phyloP scores from a whole-genome alignment of 1,140 invertebrate genomes.

The Leucophenga varia region DNA sequence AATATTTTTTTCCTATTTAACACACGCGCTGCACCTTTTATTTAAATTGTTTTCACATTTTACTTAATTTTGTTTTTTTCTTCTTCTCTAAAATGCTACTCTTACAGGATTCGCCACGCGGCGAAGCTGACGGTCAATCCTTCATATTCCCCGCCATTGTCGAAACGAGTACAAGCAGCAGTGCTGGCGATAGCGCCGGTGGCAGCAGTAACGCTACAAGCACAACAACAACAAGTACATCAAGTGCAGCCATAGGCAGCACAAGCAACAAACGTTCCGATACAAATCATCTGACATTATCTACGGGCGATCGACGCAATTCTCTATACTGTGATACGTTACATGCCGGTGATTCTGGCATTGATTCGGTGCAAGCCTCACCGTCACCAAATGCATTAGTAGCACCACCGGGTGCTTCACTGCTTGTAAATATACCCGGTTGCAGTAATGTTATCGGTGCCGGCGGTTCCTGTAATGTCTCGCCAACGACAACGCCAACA shows the following conservation, averaged over 20 bases:
- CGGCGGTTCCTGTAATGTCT: conserved; percentile 50
- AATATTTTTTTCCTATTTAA: no score
- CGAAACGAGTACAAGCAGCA: conserved; percentile 50
- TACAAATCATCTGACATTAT: conserved; percentile 41
- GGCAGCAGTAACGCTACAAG: conserved; percentile 28
- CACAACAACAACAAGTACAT: conserved; percentile 47
- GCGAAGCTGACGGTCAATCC: conserved; percentile 68
- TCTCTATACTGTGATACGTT: conserved; percentile 55
- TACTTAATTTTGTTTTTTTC: no score
- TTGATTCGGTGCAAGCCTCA: conserved; percentile 70
- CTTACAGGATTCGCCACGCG: conserved; percentile 66
- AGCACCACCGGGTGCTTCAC: conserved; percentile 47
- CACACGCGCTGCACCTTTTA: background rate
- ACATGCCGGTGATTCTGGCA: conserved; percentile 62
- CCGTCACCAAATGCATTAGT: conserved; percentile 62
- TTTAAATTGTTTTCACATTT: no score
- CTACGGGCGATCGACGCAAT: conserved; percentile 37
- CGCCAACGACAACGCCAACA: conserved; percentile 51
- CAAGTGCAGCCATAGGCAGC: conserved; percentile 38
- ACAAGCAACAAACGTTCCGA: conserved; percentile 40
- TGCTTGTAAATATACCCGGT: conserved; percentile 25
- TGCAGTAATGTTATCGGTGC: conserved; percentile 25
- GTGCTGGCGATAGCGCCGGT: background rate
- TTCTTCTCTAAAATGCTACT: conserved; percentile 26
- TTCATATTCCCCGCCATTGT: conserved; percentile 65